phyloP scores from a whole-genome alignment of 35 echinoderm and acorn worm genomes.

The Heliocidaris erythrogramma region DNA sequence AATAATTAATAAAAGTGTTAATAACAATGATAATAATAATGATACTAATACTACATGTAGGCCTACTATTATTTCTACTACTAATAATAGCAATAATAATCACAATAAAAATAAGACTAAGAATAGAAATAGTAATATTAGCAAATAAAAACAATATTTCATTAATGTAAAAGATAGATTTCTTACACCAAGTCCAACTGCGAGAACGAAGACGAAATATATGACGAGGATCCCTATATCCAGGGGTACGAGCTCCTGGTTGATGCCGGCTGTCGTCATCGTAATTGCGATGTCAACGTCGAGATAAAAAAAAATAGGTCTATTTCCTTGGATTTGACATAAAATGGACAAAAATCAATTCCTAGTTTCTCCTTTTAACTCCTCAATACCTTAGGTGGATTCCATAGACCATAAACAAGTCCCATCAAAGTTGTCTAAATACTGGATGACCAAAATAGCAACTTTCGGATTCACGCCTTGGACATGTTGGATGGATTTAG shows the following conservation, averaged over 20 bases:
- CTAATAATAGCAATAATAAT: neutral
- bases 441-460: too few relatives aligned
- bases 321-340: neutral
- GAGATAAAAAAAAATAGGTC: neutral
- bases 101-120: neutral
- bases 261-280: neutral
- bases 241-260: slow-evolving; percentile 22
- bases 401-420: neutral
- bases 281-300: neutral
- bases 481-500: too few relatives aligned
- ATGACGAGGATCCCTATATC: slow-evolving; percentile 40
- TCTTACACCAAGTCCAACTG: slow-evolving; percentile 48
- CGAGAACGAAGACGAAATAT: slow-evolving; percentile 25
- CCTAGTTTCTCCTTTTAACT: neutral
- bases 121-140: neutral
- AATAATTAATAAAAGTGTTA: neutral
- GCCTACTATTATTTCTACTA: neutral
- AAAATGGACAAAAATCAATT: neutral
- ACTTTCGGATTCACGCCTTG: too few relatives aligned
- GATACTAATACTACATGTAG: neutral
- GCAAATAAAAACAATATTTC: neutral
- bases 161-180: neutral
- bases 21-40: neutral
- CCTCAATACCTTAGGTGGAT: neutral
- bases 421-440: neutral